These are phyloP conservation scores for Geotrypetes seraphini DNA, from an alignment of 2,797 vertebrate species.

Conservation along the genomic window DNA sequence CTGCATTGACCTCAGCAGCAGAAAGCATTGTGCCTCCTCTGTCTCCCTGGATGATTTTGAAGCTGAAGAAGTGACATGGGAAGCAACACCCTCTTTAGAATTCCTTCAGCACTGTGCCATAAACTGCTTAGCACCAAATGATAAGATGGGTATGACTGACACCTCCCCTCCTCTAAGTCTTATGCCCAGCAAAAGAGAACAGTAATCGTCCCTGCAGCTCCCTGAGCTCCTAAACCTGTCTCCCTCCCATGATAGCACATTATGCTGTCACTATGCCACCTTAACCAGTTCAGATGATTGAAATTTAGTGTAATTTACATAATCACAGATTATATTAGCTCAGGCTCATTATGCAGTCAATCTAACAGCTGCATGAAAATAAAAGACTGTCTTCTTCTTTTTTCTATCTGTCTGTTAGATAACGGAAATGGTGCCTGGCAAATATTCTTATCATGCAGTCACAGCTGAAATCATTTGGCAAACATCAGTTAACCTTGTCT, in stretches of 20 bases:
- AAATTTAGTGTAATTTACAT: slow-evolving; percentile 36
- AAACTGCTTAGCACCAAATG: no score
- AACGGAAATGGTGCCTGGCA: neutral
- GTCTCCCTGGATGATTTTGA: no score
- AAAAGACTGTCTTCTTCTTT: slow-evolving; percentile 18
- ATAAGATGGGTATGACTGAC: no score
- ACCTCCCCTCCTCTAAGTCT: no score
- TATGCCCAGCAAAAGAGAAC: no score
- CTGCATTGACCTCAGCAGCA: no score
- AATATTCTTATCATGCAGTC: neutral
- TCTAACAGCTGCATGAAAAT: slow-evolving; percentile 30
- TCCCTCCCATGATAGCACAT: neutral
- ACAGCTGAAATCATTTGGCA: slow-evolving; percentile 14
- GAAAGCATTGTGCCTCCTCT: no score
- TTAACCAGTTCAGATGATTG: slow-evolving; percentile 19
- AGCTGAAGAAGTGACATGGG: neutral
- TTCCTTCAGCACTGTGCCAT: neutral
- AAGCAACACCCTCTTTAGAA: neutral
- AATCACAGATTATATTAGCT: slow-evolving; percentile 41
- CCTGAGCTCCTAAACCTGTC: neutral
- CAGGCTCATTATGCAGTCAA: slow-evolving; percentile 23
- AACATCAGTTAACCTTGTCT: neutral
- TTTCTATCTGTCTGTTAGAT: slow-evolving; percentile 17
- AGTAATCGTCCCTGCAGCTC: no score
- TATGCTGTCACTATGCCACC: slow-evolving; percentile 5